Base-by-base conservation (phyloP, 2,797 vertebrate species). In the Jordanella pulchra region DNA sequence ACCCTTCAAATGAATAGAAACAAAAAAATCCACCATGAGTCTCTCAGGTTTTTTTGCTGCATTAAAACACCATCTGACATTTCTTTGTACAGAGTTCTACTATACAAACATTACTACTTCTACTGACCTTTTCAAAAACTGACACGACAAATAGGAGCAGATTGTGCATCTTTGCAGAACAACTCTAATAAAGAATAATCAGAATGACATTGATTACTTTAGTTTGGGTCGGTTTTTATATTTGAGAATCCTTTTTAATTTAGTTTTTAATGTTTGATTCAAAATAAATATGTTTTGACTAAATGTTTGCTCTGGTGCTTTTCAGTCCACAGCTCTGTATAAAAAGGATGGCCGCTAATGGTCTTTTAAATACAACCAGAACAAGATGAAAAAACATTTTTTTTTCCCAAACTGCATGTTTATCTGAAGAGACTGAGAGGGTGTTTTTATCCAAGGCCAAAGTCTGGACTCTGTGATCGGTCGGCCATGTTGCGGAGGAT, bases 401-500 rank as follows among this genome's bases (percentile, higher is more conserved):
- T 72, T 70, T 58, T 75, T n/a, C n/a, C 75, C 79, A 84, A 70
- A 79, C 81, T 30, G 74, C 69, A 7, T 86, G 84, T 88, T 87
- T 89, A 85, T 92, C 85, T 84, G 74, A 86, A 71, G 76, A 76
- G 82, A 65, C 80, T 80, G 72, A 72, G 47, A 69, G 63, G 68
- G 63, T 48, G 45, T 83, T 87, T 69, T 82, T 69, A 82, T 85
- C 77, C 84, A 79, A 89, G 85, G 87, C 85, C 88, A 67, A 67
- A 67, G 77, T 77, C 71, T 75, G 73, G 77, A 76, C 86, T 80
- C 83, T 90, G 84, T 88, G 90, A 93, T 91, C 83, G 78, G 82
- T 65, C 73, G 78, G 84, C 83, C 80, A 71, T 89, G 91, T 89
- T 91, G 87, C 48, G 72, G 86, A 85, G 80, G 77, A 92, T 87